phyloP scores from a whole-genome alignment of 2,888 invertebrate genomes.

The Troides helena region DNA sequence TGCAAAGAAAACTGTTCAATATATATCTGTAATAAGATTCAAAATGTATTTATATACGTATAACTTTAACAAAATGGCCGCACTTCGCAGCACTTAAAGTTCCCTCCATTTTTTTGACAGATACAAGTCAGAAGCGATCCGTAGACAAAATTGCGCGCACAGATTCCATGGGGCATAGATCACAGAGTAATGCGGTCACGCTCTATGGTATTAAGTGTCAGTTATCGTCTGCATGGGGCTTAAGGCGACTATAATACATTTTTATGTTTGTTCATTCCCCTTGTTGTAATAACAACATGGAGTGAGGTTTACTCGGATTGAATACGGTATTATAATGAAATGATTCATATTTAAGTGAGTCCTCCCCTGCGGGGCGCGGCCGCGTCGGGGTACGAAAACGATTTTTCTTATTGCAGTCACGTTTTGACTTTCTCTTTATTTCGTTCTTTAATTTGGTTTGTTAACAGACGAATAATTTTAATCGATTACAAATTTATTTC shows the following conservation, averaged over 20 bases:
- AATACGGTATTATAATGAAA: slow-evolving; percentile 80
- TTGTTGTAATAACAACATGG: slow-evolving; percentile 72
- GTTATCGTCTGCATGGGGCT: slow-evolving; percentile 78
- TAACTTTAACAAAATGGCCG: slow-evolving; percentile 29
- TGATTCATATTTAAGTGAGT: slow-evolving; percentile 81
- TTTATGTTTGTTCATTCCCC: slow-evolving; percentile 72
- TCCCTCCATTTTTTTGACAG: slow-evolving; percentile 65
- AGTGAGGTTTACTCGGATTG: slow-evolving; percentile 79
- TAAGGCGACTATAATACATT: slow-evolving; percentile 66
- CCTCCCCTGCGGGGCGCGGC: slow-evolving; percentile 74
- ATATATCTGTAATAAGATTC: slow-evolving; percentile 42
- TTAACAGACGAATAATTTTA: slow-evolving; percentile 22
- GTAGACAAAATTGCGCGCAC: slow-evolving; percentile 60
- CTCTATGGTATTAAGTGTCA: slow-evolving; percentile 79
- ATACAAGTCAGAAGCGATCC: slow-evolving; percentile 51
- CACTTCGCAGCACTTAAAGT: slow-evolving; percentile 45
- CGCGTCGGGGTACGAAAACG: slow-evolving; percentile 72
- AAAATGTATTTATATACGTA: slow-evolving; percentile 20
- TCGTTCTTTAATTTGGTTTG: slow-evolving; percentile 34
- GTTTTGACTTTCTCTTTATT: slow-evolving; percentile 60
- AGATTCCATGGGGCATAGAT: slow-evolving; percentile 73
- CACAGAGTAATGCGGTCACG: slow-evolving; percentile 79
- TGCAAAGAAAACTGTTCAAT: slow-evolving; percentile 30
- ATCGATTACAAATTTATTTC: background rate
- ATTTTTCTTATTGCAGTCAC: slow-evolving; percentile 79